These are phyloP conservation scores for Portevinia maculata DNA, from an alignment of 2,888 invertebrate species.

Conservation along the genomic window DNA sequence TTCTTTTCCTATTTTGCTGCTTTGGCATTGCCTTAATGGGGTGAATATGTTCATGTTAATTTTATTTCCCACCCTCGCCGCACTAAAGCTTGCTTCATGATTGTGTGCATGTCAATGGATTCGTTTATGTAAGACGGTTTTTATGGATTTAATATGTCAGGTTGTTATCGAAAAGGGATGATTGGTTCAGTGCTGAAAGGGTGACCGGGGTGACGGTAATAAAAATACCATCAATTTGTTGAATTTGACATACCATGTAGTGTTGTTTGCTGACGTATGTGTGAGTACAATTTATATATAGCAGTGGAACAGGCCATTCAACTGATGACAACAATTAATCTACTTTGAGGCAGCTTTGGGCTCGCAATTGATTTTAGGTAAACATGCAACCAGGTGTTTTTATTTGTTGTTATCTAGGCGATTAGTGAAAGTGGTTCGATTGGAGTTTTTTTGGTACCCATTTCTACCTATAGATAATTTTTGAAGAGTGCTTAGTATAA, in stretches of 20 bases:
- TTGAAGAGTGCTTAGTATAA: background rate
- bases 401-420: background rate
- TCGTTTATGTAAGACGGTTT: constrained; percentile 68
- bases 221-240: constrained; percentile 73
- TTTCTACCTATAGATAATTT: background rate
- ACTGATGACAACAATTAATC: constrained; percentile 54
- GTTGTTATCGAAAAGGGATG: constrained; percentile 54
- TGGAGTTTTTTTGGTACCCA: background rate
- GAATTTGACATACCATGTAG: constrained; percentile 70
- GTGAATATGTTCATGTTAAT: constrained; percentile 73
- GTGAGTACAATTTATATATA: background rate
- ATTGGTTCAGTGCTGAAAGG: background rate
- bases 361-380: constrained; percentile 51
- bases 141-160: constrained; percentile 70
- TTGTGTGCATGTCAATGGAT: constrained; percentile 73
- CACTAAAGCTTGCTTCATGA: constrained; percentile 42
- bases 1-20: constrained; percentile 4
- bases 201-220: constrained; percentile 38
- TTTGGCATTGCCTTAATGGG: constrained; percentile 65
- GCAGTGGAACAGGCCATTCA: constrained; percentile 24
- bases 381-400: constrained; percentile 64
- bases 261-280: constrained; percentile 28
- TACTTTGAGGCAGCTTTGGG: constrained; percentile 29
- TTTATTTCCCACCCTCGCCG: constrained; percentile 25
- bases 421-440: no score